phyloP scores from a whole-genome alignment of 2,113 vertebrate species.

The Pseudolaguvia tuberculata region DNA sequence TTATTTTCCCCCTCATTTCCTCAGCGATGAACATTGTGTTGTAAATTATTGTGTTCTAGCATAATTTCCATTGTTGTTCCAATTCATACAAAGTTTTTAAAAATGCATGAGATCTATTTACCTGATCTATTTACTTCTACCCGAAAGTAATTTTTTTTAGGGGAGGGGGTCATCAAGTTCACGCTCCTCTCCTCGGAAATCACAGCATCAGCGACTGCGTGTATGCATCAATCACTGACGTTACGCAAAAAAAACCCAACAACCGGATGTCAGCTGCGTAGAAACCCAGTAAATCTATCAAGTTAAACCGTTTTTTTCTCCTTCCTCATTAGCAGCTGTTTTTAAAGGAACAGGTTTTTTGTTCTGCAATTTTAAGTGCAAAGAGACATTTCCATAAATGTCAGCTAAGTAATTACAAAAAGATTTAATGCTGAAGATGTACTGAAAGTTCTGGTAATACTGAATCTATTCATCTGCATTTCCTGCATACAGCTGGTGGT shows the following conservation, averaged over 20 bases:
- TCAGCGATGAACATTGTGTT: conserved; percentile 2
- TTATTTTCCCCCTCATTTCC: conserved; percentile 25
- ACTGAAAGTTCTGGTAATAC: not conserved
- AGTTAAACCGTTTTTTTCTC: not conserved
- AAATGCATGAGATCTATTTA: conserved; percentile 20
- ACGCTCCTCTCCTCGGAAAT: conserved; percentile 32
- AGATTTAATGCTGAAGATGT: not conserved
- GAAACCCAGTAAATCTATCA: not conserved
- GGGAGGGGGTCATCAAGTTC: conserved; percentile 47
- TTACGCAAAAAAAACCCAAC: not conserved
- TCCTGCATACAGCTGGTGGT: too few relatives aligned
- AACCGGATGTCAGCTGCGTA: conserved; percentile 4
- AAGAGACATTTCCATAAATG: not conserved
- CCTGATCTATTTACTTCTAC: not conserved
- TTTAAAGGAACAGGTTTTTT: too few relatives aligned
- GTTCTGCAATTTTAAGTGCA: not conserved
- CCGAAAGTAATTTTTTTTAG: conserved; percentile 35
- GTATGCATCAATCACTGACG: not conserved
- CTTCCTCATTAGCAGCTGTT: not conserved
- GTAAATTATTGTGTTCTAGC: not conserved
- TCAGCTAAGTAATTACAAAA: not conserved
- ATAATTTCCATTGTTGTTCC: not conserved
- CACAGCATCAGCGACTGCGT: conserved; percentile 3
- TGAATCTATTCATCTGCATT: too few relatives aligned
- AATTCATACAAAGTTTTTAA: not conserved